Conservation (phyloP, 2,797 vertebrate genomes). For the Lemur catta region DNA sequence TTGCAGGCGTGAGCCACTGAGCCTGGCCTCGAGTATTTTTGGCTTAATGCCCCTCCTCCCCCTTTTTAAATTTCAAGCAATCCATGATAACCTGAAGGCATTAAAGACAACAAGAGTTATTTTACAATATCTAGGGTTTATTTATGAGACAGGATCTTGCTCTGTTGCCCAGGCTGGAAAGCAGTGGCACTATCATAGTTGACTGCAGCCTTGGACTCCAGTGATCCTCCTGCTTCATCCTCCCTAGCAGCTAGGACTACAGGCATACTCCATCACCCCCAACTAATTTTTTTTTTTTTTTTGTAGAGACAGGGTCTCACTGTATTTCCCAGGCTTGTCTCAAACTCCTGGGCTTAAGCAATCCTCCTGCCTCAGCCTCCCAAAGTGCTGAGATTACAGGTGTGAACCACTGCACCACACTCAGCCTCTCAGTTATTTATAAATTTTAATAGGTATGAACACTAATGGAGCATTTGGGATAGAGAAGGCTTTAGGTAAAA, state of each 20-base stretch:
- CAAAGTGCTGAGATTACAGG: neutral
- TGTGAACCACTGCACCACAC: too few relatives aligned
- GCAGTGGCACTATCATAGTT: neutral
- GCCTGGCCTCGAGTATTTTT: neutral
- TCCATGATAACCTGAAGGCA: neutral
- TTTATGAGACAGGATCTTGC: neutral
- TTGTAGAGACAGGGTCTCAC: neutral
- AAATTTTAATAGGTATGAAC: neutral
- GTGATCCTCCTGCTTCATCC: neutral
- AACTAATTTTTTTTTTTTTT: neutral
- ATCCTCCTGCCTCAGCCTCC: neutral
- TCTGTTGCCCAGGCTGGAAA: neutral
- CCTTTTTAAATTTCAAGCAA: neutral
- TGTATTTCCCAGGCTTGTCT: neutral
- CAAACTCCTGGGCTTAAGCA: neutral
- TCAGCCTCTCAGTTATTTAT: neutral
- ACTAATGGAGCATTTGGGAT: neutral
- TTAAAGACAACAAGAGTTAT: conserved; percentile 25
- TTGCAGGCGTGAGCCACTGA: too few relatives aligned
- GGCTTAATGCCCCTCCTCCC: neutral
- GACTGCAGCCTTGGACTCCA: neutral
- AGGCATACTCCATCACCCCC: neutral
- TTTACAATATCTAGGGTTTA: neutral
- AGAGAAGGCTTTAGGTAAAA: neutral
- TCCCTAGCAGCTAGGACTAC: neutral